A percentile compares a stretch with the other conserved stretches of the same genome.
These are phyloP conservation scores for Megaceryle maxima DNA, from an alignment of 2,113 vertebrate species.

Conservation along the genomic window DNA sequence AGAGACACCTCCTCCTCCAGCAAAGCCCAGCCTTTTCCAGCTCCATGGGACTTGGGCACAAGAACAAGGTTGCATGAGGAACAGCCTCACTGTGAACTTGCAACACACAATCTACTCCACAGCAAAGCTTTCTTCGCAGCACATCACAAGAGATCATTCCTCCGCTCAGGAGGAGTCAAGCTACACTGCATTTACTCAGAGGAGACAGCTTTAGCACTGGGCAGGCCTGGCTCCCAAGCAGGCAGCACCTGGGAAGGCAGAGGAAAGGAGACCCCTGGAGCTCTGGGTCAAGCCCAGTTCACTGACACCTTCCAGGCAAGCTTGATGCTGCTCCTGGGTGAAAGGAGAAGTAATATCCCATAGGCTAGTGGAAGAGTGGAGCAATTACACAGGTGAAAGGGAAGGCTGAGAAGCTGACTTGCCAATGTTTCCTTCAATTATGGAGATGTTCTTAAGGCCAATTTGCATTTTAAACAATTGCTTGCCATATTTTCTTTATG, in stretches of 20 bases:
- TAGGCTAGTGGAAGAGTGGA: neutral
- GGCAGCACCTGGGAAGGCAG: neutral
- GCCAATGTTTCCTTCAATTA: neutral
- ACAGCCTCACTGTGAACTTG: fast-evolving
- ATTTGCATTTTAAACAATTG: neutral
- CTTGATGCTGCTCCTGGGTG: neutral
- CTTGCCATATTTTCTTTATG: neutral
- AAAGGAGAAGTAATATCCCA: neutral
- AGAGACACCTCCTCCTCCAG: neutral
- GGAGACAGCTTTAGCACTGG: neutral
- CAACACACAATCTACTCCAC: neutral
- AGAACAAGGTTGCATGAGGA: neutral
- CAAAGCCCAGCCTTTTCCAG: neutral
- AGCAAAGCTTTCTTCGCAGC: neutral
- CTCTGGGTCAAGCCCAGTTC: neutral
- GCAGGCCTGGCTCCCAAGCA: neutral
- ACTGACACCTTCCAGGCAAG: neutral
- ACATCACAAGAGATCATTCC: neutral
- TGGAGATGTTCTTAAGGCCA: neutral
- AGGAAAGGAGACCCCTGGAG: neutral
- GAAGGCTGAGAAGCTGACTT: neutral
- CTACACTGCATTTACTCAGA: neutral
- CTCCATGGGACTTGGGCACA: neutral
- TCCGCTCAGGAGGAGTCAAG: neutral
- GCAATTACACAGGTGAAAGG: neutral